Base-by-base conservation (phyloP, 2,888 invertebrate genomes). In the Chymomyza caudatula region DNA sequence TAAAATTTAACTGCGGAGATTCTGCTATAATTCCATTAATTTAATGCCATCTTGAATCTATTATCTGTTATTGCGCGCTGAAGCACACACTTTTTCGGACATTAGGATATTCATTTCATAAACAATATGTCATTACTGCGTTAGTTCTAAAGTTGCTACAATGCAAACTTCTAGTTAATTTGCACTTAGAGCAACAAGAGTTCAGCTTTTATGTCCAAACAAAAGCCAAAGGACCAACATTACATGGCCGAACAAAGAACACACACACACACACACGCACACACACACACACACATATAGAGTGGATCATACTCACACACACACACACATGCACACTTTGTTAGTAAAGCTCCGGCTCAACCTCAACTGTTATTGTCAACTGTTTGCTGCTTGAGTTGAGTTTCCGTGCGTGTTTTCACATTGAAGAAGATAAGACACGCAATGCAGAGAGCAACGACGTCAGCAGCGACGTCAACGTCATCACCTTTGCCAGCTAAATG, bases 361-460 rank as follows among this genome's bases (percentile, higher is more conserved):
- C 29, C 29, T 37, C 29, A 37, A 37, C 29, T 11, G 29, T 37
- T 37, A 37, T 60, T 55, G 29, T 69, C 77, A 71, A 68, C 66
- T 78, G 76, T 62, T 60, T 56, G 62, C 63, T 72, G 63, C 70
- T 65, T 69, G 67, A 73, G 84, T 76, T 76, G 67, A 37, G 29
- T 37, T 37, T 37, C 11, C 85, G 76, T 82, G 85, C 81, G 85
- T 86, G 81, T 86, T 84, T 81, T 74, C 72, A 73, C 76, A 84
- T 86, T 81, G 81, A 70, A 76, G 81, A 70, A 76, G 84, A 81
- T 84, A 84, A 86, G 84, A 81, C 86, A 81, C 85, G 86, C 81
- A 80, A 57, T 5, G 15, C 22, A 43, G 44, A 72, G 71, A 67
- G 78, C 69, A 58, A 74, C 63, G 59, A 49, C 62, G 77, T 37